Conservation (phyloP, 1,140 invertebrate genomes). For the Aphis craccivora region DNA sequence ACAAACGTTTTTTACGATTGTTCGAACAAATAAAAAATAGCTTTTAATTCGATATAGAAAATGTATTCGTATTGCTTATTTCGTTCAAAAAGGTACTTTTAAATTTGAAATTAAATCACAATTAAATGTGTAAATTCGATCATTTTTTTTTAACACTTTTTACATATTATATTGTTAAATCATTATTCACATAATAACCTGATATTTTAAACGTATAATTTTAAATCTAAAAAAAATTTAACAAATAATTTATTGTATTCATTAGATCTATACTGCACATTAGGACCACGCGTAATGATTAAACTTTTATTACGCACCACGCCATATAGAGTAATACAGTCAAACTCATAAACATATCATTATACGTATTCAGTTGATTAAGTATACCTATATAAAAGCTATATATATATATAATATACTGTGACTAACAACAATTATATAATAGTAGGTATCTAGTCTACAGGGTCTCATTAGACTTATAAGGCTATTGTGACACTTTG, state of each 20-base stretch:
- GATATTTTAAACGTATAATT: neutral
- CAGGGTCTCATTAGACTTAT: conserved; percentile 37
- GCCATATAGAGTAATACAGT: conserved; percentile 35
- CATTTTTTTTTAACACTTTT: neutral
- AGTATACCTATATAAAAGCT: neutral
- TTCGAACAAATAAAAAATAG: neutral
- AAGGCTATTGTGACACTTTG: conserved; percentile 35
- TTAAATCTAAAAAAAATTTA: neutral
- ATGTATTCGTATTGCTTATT: neutral
- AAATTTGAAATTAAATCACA: neutral
- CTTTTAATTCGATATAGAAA: neutral
- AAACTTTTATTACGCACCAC: neutral
- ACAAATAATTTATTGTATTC: conserved; percentile 14
- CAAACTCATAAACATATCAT: neutral
- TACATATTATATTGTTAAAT: neutral
- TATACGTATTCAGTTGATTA: neutral
- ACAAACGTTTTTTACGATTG: neutral
- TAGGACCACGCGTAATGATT: conserved; percentile 25
- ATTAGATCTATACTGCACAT: neutral
- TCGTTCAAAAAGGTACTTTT: neutral
- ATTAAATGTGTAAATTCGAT: neutral
- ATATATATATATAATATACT: no score
- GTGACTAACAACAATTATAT: conserved; percentile 6
- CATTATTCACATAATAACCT: neutral
- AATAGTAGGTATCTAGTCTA: neutral